These are phyloP conservation scores for Ctenoplectra terminalis DNA, from an alignment of 1,140 invertebrate species.

Conservation along the genomic window DNA sequence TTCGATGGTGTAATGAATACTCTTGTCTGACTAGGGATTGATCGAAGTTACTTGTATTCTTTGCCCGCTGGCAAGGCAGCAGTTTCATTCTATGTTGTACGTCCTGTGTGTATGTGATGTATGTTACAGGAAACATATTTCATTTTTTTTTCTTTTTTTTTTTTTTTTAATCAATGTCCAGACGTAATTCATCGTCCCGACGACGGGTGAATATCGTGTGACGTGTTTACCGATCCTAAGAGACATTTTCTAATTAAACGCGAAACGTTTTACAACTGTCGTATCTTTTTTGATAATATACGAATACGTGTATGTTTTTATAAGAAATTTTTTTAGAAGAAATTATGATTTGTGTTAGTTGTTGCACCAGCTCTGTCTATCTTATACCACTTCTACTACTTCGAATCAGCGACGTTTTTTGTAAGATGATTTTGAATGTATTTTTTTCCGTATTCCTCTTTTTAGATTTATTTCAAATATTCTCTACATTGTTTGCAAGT, in stretches of 20 bases:
- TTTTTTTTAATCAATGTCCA: too few relatives aligned
- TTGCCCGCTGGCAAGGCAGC: background rate
- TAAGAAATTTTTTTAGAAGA: too few relatives aligned
- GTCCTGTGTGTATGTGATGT: background rate
- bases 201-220: background rate
- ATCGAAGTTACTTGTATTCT: constrained; percentile 35
- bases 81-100: constrained; percentile 3
- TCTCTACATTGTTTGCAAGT: background rate
- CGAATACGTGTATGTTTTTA: too few relatives aligned
- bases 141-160: constrained; percentile 11
- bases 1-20: constrained; percentile 43
- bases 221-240: background rate
- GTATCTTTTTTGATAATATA: background rate
- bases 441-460: background rate
- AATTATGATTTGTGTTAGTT: background rate
- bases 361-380: background rate
- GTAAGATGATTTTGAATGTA: background rate
- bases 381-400: background rate
- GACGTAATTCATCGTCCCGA: background rate
- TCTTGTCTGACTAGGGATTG: constrained; percentile 24
- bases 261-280: background rate
- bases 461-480: background rate
- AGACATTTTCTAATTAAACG: constrained; percentile 11
- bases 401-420: background rate
- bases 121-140: background rate